Conservation (phyloP, 2,113 vertebrate genomes). For the Acanthisitta chloris region DNA sequence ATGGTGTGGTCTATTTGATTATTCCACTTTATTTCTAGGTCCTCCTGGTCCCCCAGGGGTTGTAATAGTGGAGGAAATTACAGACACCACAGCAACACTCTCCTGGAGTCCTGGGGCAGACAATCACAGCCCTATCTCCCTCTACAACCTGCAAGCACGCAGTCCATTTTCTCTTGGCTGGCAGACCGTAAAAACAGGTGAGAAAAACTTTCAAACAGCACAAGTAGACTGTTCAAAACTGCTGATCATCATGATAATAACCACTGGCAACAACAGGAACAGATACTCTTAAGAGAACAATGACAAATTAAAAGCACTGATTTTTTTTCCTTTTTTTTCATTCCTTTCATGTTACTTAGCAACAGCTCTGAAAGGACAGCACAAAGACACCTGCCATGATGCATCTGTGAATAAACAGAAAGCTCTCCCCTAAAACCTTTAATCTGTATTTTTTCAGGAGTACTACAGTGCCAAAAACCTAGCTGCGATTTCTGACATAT, state of each 20-base stretch:
- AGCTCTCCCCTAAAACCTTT: neutral
- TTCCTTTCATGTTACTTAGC: neutral
- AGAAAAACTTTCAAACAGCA: conserved; percentile 26
- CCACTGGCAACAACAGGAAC: neutral
- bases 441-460: conserved; percentile 6
- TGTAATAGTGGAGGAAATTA: conserved; percentile 97
- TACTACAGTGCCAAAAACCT: neutral
- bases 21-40: conserved; percentile 73
- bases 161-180: conserved; percentile 97
- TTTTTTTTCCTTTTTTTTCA: neutral
- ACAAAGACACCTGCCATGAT: neutral
- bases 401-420: conserved; percentile 15
- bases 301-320: conserved; percentile 4
- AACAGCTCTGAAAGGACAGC: conserved; percentile 32
- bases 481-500: neutral
- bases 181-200: conserved; percentile 96
- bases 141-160: conserved; percentile 93
- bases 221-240: neutral
- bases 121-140: conserved; percentile 93
- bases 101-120: conserved; percentile 93
- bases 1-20: conserved; percentile 4
- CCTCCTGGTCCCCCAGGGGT: conserved; percentile 95
- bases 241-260: neutral
- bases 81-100: conserved; percentile 88
- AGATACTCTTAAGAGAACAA: neutral